These are phyloP conservation scores for Nettapus auritus DNA, from an alignment of 2,113 vertebrate genomes.

Conservation along the genomic window DNA sequence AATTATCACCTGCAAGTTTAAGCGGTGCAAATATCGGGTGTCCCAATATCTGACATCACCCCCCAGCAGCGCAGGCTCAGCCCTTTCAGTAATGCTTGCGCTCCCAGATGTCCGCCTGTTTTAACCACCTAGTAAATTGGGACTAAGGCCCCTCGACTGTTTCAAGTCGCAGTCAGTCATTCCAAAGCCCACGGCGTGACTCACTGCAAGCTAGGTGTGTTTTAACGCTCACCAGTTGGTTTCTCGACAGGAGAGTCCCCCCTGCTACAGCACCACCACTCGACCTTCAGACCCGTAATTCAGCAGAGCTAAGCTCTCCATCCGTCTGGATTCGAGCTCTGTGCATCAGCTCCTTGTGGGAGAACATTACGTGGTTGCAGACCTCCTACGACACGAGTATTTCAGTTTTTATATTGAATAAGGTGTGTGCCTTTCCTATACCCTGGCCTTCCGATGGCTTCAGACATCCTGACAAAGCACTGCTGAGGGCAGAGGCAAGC, in stretches of 20 bases:
- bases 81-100: neutral
- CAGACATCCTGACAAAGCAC: constrained; percentile 2
- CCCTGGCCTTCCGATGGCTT: neutral
- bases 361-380: neutral
- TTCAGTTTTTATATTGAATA: neutral
- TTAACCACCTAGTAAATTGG: neutral
- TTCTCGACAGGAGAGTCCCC: constrained; percentile 44
- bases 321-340: neutral
- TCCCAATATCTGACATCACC: neutral
- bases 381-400: neutral
- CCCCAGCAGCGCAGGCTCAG: neutral
- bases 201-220: constrained; percentile 46
- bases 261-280: neutral
- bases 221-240: constrained; percentile 44
- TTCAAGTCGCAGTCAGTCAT: constrained; percentile 19
- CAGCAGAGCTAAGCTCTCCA: neutral
- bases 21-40: neutral
- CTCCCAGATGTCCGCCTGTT: neutral
- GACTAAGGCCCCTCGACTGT: neutral
- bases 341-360: neutral
- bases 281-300: neutral
- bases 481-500: neutral
- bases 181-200: constrained; percentile 41
- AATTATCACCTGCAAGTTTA: neutral
- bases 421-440: neutral